phyloP scores from a whole-genome alignment of 2,797 vertebrate genomes.

The Acomys russatus region DNA sequence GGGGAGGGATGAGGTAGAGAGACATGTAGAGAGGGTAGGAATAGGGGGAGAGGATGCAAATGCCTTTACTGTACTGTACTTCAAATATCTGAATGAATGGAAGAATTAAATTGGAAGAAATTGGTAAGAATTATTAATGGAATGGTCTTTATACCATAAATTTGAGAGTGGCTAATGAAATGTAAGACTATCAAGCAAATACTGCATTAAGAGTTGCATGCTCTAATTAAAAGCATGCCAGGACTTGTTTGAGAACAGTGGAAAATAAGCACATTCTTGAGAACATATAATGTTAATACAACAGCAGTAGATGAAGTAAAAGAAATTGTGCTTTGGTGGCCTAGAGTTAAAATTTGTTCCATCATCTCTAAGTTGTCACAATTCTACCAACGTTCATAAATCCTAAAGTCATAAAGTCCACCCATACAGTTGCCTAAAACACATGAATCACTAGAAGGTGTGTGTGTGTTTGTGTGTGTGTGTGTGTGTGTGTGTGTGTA shows the following conservation, averaged over 20 bases:
- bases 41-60: not conserved
- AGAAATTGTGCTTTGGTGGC: conserved; percentile 4
- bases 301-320: not conserved
- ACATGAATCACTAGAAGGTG: not conserved
- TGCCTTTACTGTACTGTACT: not conserved
- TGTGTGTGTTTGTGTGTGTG: too few species aligned
- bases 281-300: not conserved
- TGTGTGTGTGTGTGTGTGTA: not conserved
- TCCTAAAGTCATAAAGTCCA: not conserved
- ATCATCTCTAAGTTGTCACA: not conserved
- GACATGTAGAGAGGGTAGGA: not conserved
- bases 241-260: conserved; percentile 42
- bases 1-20: not conserved
- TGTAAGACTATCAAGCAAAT: conserved; percentile 47
- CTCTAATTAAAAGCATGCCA: conserved; percentile 58
- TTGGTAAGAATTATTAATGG: not conserved
- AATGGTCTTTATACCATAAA: conserved; percentile 35
- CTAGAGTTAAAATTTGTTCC: not conserved
- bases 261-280: conserved; percentile 7
- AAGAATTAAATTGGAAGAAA: conserved; percentile 1
- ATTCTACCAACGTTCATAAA: not conserved
- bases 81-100: not conserved
- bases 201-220: conserved; percentile 12
- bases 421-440: not conserved
- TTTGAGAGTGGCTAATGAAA: conserved; percentile 29